Percentiles rank a stretch among this genome's conserved stretches.
phyloP scores from a whole-genome alignment of 2,888 invertebrate species.

The Aelia acuminata region DNA sequence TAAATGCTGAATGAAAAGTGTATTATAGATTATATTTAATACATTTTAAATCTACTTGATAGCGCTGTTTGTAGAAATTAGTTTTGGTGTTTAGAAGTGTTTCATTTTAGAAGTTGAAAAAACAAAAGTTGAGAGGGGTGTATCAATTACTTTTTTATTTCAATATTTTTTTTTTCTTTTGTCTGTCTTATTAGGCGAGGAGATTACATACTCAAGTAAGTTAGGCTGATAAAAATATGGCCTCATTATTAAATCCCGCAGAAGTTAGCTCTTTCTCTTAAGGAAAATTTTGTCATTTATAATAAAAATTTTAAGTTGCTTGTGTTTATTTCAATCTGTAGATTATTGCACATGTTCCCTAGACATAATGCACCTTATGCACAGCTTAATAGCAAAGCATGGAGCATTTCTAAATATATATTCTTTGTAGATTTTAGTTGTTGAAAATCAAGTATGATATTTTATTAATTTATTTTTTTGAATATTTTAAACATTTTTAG shows the following conservation, averaged over 20 bases:
- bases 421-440: conserved; percentile 41
- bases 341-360: conserved; percentile 50
- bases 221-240: conserved; percentile 68
- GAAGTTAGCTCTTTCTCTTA: conserved; percentile 53
- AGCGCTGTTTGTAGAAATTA: conserved; percentile 47
- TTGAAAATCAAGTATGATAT: conserved; percentile 14
- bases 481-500: conserved; percentile 34
- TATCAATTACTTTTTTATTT: conserved; percentile 60
- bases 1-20: conserved; percentile 52
- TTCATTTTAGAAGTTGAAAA: conserved; percentile 28
- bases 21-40: conserved; percentile 25
- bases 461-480: conserved; percentile 7
- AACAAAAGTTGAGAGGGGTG: conserved; percentile 25
- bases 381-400: conserved; percentile 56
- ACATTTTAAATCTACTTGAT: conserved; percentile 5
- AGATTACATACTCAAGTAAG: conserved; percentile 78
- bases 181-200: conserved; percentile 73
- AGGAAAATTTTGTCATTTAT: conserved; percentile 5
- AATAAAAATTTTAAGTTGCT: conserved; percentile 37
- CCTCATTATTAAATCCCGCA: conserved; percentile 49
- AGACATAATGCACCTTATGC: conserved; percentile 39
- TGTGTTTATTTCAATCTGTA: conserved; percentile 38
- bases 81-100: conserved; percentile 60
- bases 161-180: conserved; percentile 66
- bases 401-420: conserved; percentile 44